Evolutionary conservation across 2,113 vertebrate species (phyloP).

Genomic region (Peromyscus polionotus): DNA sequence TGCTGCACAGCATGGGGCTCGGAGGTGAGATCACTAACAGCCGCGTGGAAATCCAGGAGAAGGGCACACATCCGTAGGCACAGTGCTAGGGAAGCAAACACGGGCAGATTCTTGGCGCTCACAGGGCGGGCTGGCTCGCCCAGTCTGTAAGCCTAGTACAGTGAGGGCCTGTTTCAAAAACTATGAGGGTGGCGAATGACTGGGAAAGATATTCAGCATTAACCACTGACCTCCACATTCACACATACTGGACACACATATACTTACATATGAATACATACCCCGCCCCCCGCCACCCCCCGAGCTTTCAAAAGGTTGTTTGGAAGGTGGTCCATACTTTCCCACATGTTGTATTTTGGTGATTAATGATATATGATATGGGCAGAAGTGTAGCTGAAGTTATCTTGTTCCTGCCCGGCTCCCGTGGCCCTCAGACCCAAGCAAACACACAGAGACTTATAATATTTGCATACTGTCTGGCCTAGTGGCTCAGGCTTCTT

Average conservation of each 20-base stretch:
- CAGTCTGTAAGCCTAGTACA: not conserved
- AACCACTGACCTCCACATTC: not conserved
- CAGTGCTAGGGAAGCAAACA: too few relatives aligned
- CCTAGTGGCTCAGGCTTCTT: too few relatives aligned
- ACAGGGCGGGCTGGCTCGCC: not conserved
- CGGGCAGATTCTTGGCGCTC: not conserved
- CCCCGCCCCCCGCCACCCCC: not conserved
- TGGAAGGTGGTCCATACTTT: constrained; percentile 8
- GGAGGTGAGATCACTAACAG: not conserved
- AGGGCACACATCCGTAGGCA: too few relatives aligned
- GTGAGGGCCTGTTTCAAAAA: not conserved
- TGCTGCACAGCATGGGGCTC: not conserved
- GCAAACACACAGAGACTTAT: too few relatives aligned
- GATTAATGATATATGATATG: constrained; percentile 79
- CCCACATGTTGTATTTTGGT: not conserved
- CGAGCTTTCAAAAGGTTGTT: not conserved
- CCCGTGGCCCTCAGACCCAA: too few relatives aligned
- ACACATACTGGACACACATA: not conserved
- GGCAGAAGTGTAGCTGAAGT: not conserved
- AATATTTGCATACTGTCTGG: too few relatives aligned
- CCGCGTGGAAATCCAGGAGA: too few relatives aligned
- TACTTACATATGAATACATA: too few relatives aligned
- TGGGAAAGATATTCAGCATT: not conserved
- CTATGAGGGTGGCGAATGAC: not conserved
- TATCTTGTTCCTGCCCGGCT: too few relatives aligned